These are phyloP conservation scores for Chloroclystis v-ata DNA, from an alignment of 2,888 invertebrate genomes.

Conservation along the genomic window DNA sequence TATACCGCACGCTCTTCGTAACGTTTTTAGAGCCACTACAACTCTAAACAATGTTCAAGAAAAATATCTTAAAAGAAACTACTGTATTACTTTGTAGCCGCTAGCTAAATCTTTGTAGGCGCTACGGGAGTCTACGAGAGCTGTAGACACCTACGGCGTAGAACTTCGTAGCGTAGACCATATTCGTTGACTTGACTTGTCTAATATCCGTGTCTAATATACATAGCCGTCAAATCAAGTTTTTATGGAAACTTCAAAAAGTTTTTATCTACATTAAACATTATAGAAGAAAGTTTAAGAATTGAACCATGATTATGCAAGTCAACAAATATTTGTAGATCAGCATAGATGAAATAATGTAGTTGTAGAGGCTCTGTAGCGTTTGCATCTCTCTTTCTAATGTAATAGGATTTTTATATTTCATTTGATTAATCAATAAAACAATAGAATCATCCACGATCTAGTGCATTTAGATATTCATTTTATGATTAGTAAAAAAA, in stretches of 20 bases:
- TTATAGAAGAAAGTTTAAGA: too few relatives aligned
- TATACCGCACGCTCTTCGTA: constrained; percentile 44
- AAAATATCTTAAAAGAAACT: neutral
- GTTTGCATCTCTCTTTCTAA: constrained; percentile 8
- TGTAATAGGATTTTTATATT: constrained; percentile 1
- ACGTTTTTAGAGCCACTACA: constrained; percentile 16
- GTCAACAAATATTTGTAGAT: neutral
- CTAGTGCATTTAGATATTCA: neutral
- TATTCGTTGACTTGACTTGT: neutral
- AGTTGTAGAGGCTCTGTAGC: constrained; percentile 8
- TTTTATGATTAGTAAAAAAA: neutral
- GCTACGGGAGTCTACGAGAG: constrained; percentile 1
- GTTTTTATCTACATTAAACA: too few relatives aligned
- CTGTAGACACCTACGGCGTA: constrained; percentile 1
- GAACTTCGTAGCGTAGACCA: constrained; percentile 2
- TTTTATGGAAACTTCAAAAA: too few relatives aligned
- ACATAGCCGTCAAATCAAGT: too few relatives aligned
- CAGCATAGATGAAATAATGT: neutral
- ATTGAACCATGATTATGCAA: neutral
- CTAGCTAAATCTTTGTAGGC: neutral
- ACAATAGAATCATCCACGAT: neutral
- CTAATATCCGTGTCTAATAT: too few relatives aligned
- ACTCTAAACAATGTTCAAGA: neutral
- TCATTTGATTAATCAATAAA: constrained; percentile 2
- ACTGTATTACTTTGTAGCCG: neutral